Percentiles rank a stretch among this genome's conserved stretches.
Conservation (phyloP, 1,140 invertebrate genomes). For the Oreohelix idahoensis region DNA sequence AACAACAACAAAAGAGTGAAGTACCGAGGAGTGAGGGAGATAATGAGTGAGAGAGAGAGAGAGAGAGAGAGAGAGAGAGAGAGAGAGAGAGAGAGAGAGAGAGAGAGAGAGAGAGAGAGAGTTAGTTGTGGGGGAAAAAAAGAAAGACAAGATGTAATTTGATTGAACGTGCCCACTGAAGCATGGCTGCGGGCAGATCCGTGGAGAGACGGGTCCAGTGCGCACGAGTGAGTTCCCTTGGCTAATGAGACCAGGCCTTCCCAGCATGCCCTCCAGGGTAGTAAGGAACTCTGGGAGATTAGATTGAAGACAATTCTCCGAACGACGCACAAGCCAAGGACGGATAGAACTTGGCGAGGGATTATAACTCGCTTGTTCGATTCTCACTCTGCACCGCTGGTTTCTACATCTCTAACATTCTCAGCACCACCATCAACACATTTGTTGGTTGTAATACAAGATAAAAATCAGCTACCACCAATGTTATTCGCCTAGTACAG, state of each 20-base stretch:
- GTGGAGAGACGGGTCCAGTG: conserved; percentile 21
- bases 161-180: conserved; percentile 24
- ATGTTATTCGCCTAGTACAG: no score
- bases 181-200: conserved; percentile 29
- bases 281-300: conserved; percentile 1
- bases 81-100: not conserved
- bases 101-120: not conserved
- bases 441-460: no score
- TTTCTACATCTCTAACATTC: no score
- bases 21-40: no score
- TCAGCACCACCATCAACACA: no score
- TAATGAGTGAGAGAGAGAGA: no score
- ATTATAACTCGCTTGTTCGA: not conserved
- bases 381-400: not conserved
- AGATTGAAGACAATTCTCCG: not conserved
- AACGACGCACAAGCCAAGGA: not conserved
- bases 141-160: not conserved
- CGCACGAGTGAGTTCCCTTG: conserved; percentile 27
- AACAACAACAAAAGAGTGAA: no score
- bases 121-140: not conserved
- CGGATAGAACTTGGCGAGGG: not conserved
- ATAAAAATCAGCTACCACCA: no score
- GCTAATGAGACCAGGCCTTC: conserved; percentile 23
- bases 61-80: no score
- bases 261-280: conserved; percentile 11